Evolutionary conservation across 2,888 invertebrate genomes (phyloP).

Genomic region (Drosophila robusta): DNA sequence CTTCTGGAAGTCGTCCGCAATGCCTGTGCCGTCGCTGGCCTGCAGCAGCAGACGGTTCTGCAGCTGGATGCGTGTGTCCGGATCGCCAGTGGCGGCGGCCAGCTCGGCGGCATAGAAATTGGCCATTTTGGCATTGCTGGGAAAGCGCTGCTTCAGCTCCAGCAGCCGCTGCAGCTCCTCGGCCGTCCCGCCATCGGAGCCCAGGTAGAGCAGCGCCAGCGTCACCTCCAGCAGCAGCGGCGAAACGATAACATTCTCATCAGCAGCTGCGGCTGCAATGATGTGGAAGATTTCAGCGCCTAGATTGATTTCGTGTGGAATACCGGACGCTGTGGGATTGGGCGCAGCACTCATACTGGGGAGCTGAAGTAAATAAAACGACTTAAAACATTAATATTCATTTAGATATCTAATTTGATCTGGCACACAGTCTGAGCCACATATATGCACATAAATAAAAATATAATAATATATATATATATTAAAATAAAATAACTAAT

Average conservation of each 20-base stretch:
- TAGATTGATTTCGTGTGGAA: constrained; percentile 47
- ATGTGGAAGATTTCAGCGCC: constrained; percentile 64
- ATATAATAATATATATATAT: too few relatives aligned
- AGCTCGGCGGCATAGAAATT: constrained; percentile 76
- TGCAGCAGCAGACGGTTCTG: constrained; percentile 70
- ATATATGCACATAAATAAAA: too few relatives aligned
- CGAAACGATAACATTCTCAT: constrained; percentile 79
- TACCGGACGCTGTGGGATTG: constrained; percentile 13
- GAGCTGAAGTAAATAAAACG: constrained; percentile 12
- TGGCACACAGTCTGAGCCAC: too few relatives aligned
- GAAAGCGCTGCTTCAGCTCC: constrained; percentile 69
- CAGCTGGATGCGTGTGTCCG: constrained; percentile 86
- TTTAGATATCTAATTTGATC: too few relatives aligned
- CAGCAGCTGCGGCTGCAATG: constrained; percentile 57
- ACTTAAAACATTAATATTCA: too few relatives aligned
- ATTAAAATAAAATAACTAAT: too few relatives aligned
- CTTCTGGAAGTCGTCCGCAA: constrained; percentile 79
- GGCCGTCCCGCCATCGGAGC: constrained; percentile 87
- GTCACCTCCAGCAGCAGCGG: constrained; percentile 89
- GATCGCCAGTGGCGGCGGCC: constrained; percentile 56
- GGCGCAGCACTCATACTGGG: constrained; percentile 57
- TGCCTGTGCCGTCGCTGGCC: constrained; percentile 19
- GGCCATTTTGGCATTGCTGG: constrained; percentile 79
- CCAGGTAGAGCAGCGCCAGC: constrained; percentile 90
- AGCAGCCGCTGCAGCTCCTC: constrained; percentile 72